Evolutionary conservation across 2,888 invertebrate genomes (phyloP).

Genomic region (Lithophane ornitopus): DNA sequence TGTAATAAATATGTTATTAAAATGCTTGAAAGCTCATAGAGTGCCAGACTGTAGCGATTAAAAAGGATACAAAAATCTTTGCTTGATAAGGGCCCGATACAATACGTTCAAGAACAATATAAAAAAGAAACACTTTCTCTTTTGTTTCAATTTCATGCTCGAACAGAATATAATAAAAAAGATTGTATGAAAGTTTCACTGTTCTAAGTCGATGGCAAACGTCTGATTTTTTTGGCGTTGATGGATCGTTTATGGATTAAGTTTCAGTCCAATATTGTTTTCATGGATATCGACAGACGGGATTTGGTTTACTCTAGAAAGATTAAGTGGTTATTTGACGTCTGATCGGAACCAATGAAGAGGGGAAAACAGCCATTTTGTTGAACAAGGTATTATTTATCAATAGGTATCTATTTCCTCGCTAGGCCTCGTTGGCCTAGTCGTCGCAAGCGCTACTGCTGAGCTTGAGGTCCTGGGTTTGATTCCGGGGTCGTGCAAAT

Average conservation of each 20-base stretch:
- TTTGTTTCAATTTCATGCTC: slow-evolving; percentile 50
- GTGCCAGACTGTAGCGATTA: background rate
- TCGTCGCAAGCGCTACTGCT: no score
- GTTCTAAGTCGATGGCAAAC: slow-evolving; percentile 53
- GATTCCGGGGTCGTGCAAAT: no score
- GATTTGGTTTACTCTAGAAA: slow-evolving; percentile 63
- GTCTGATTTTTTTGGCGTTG: slow-evolving; percentile 66
- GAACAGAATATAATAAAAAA: slow-evolving; percentile 38
- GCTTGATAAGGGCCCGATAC: slow-evolving; percentile 4
- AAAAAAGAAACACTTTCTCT: slow-evolving; percentile 26
- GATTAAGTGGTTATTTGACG: slow-evolving; percentile 64
- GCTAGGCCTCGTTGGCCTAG: no score
- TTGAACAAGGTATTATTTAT: slow-evolving; percentile 28
- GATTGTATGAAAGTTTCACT: slow-evolving; percentile 40
- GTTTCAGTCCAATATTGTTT: slow-evolving; percentile 69
- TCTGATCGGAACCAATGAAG: slow-evolving; percentile 52
- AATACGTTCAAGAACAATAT: slow-evolving; percentile 25
- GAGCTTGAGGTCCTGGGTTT: no score
- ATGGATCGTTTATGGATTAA: slow-evolving; percentile 71
- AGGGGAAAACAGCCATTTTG: slow-evolving; percentile 14
- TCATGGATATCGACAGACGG: slow-evolving; percentile 52
- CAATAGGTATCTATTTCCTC: background rate
- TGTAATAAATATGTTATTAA: no score
- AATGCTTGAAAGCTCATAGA: background rate
- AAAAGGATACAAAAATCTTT: slow-evolving; percentile 5